Evolutionary conservation across 2,888 invertebrate genomes (phyloP).

Genomic region (Dryocosmus kuriphilus): DNA sequence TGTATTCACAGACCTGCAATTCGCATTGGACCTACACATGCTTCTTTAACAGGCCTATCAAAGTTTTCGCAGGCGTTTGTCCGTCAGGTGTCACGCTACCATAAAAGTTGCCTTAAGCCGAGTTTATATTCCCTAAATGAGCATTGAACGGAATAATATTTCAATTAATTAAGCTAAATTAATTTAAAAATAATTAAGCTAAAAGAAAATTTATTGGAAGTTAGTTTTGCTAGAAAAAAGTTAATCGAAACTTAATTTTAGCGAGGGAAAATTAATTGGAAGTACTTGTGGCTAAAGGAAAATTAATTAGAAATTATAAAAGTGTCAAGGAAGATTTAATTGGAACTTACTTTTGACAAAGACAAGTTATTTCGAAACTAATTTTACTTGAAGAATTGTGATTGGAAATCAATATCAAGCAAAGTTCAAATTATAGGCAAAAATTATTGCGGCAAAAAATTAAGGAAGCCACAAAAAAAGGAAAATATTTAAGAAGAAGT

Average conservation of each 20-base stretch:
- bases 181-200: background rate
- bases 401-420: too few species aligned
- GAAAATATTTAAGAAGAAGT: background rate
- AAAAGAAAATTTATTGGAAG: background rate
- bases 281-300: background rate
- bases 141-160: constrained; percentile 23
- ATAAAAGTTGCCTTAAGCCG: constrained; percentile 55
- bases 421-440: background rate
- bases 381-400: background rate
- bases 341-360: background rate
- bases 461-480: background rate
- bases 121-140: constrained; percentile 46
- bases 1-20: constrained; percentile 36
- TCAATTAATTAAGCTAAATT: background rate
- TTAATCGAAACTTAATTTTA: background rate
- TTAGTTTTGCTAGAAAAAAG: background rate
- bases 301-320: too few species aligned
- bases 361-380: background rate
- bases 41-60: constrained; percentile 66
- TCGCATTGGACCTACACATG: constrained; percentile 42
- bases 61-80: constrained; percentile 65
- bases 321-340: background rate
- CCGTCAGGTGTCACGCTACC: constrained; percentile 71
- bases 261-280: background rate
- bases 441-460: background rate